Evolutionary conservation across 2,797 vertebrate genomes (phyloP).

Genomic region (Ptychadena robeensis): DNA sequence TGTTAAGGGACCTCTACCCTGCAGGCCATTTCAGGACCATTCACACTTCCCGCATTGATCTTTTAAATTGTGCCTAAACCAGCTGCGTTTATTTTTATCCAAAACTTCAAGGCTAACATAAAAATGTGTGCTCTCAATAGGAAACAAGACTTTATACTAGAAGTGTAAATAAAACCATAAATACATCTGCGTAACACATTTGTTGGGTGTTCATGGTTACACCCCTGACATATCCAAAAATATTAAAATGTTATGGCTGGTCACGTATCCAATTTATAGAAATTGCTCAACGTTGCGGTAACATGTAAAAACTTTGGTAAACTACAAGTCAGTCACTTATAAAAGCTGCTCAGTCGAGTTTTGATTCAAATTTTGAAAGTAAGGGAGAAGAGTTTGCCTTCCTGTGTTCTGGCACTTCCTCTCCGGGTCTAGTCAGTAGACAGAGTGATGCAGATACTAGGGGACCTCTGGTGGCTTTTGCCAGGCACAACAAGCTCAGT

Average conservation of each 20-base stretch:
- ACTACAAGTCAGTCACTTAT: slow-evolving; percentile 31
- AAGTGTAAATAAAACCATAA: slow-evolving; percentile 10
- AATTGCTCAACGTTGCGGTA: slow-evolving; percentile 12
- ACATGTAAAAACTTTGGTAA: slow-evolving; percentile 39
- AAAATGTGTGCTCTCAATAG: neutral
- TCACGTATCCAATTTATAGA: slow-evolving; percentile 23
- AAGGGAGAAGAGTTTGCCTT: neutral
- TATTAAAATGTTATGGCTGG: slow-evolving; percentile 27
- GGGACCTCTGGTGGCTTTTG: slow-evolving; percentile 83
- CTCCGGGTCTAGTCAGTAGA: slow-evolving; percentile 80
- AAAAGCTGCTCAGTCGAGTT: slow-evolving; percentile 1
- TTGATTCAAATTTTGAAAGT: neutral
- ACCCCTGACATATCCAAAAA: neutral
- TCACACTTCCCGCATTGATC: neutral
- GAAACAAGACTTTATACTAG: neutral
- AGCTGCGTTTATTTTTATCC: neutral
- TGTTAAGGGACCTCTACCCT: neutral
- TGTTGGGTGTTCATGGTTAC: neutral
- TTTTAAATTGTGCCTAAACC: neutral
- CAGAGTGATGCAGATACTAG: slow-evolving; percentile 92
- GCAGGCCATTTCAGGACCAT: neutral
- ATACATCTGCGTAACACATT: neutral
- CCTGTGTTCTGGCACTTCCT: neutral
- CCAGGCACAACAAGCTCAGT: slow-evolving; percentile 79
- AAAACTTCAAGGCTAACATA: neutral